phyloP scores from a whole-genome alignment of 2,113 vertebrate genomes.

The Ellobius talpinus region DNA sequence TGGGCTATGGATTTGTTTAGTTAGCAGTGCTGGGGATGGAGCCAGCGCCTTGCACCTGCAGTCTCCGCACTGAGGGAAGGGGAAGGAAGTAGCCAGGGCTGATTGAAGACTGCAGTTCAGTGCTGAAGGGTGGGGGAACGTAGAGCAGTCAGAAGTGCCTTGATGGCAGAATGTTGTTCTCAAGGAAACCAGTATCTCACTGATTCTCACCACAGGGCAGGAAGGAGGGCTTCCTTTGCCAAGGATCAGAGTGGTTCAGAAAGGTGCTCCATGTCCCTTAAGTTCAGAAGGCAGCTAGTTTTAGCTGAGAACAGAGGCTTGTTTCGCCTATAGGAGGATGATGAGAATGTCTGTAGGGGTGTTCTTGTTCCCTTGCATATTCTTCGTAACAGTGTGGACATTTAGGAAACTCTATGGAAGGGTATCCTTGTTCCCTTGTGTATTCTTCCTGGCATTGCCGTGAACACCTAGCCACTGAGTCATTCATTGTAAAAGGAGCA shows the following conservation, averaged over 20 bases:
- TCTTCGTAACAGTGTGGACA: not conserved
- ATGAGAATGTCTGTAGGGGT: too few relatives aligned
- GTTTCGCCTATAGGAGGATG: not conserved
- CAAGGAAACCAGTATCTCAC: accelerated
- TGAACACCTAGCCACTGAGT: not conserved
- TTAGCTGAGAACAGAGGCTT: not conserved
- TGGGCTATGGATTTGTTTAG: not conserved
- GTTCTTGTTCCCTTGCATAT: not conserved
- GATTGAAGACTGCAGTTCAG: not conserved
- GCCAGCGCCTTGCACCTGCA: not conserved
- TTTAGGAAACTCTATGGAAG: not conserved
- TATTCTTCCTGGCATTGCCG: too few relatives aligned
- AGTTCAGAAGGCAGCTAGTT: not conserved
- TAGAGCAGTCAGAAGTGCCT: not conserved
- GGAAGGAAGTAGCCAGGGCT: not conserved
- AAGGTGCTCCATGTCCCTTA: not conserved
- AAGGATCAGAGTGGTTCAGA: not conserved
- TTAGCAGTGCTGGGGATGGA: not conserved
- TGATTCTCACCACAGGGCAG: not conserved
- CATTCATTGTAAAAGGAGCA: not conserved
- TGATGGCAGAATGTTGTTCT: not conserved
- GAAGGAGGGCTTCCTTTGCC: not conserved
- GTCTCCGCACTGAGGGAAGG: not conserved
- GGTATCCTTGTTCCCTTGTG: too few relatives aligned
- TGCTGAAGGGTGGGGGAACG: too few relatives aligned